Conservation (phyloP, 2,888 invertebrate species). For the Palloptera scutellata region DNA sequence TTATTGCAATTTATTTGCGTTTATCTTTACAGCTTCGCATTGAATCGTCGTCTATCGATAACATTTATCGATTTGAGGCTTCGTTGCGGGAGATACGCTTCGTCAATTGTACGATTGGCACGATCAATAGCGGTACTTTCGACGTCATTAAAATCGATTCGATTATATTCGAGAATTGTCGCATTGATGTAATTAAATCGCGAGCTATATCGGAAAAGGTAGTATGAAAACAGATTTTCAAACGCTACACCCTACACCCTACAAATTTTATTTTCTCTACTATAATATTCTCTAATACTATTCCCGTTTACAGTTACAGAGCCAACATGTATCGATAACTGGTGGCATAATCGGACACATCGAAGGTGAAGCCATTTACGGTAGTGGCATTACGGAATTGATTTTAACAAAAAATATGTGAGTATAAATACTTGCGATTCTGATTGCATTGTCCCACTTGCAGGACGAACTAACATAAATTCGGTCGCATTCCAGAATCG, state of each 20-base stretch:
- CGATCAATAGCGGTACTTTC: conserved; percentile 55
- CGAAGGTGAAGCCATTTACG: conserved; percentile 60
- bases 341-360: conserved; percentile 58
- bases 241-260: too few species aligned
- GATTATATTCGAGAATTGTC: conserved; percentile 56
- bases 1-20: background rate
- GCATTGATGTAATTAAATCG: conserved; percentile 55
- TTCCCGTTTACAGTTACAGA: conserved; percentile 46
- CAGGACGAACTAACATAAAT: background rate
- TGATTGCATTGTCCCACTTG: background rate
- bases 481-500: conserved; percentile 48
- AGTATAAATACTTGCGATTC: background rate
- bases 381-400: conserved; percentile 59
- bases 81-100: conserved; percentile 58
- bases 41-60: conserved; percentile 51
- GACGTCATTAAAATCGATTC: conserved; percentile 60
- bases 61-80: conserved; percentile 55
- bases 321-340: conserved; percentile 57
- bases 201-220: conserved; percentile 61
- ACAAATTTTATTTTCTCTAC: background rate
- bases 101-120: conserved; percentile 54
- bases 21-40: conserved; percentile 52
- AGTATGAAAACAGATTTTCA: conserved; percentile 23
- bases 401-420: conserved; percentile 58
- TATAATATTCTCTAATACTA: background rate